These are phyloP conservation scores for Muschampia plurimacula DNA, from an alignment of 2,888 invertebrate genomes.

Conservation along the genomic window DNA sequence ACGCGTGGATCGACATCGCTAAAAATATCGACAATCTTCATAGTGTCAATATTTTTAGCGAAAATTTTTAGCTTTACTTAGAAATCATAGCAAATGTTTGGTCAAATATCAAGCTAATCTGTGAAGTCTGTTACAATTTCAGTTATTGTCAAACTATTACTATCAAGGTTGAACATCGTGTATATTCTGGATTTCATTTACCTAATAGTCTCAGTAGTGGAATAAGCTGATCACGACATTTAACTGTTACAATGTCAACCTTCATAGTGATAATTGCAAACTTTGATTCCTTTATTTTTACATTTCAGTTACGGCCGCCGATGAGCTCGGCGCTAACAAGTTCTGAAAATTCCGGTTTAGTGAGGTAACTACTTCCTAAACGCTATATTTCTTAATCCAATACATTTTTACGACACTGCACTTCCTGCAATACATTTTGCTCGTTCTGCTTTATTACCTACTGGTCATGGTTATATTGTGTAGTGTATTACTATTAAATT, in stretches of 20 bases:
- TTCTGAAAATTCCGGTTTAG: slow-evolving; percentile 85
- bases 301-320: slow-evolving; percentile 81
- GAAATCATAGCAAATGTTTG: too few relatives aligned
- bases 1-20: too few relatives aligned
- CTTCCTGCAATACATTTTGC: slow-evolving; percentile 37
- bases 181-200: too few relatives aligned
- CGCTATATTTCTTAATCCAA: slow-evolving; percentile 31
- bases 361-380: slow-evolving; percentile 68
- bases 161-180: too few relatives aligned
- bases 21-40: too few relatives aligned
- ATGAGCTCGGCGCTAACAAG: slow-evolving; percentile 79
- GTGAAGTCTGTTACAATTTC: too few relatives aligned
- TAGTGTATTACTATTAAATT: slow-evolving; percentile 36
- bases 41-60: too few relatives aligned
- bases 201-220: too few relatives aligned
- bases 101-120: too few relatives aligned
- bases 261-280: background rate
- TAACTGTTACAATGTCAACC: background rate
- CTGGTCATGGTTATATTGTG: slow-evolving; percentile 38
- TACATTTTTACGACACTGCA: slow-evolving; percentile 38
- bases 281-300: slow-evolving; percentile 15
- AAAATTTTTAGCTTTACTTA: too few relatives aligned
- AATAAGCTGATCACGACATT: too few relatives aligned
- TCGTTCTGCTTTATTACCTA: slow-evolving; percentile 40
- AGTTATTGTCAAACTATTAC: too few relatives aligned